Evolutionary conservation across 2,113 vertebrate genomes (phyloP).

Genomic region (Solenodon paradoxus): DNA sequence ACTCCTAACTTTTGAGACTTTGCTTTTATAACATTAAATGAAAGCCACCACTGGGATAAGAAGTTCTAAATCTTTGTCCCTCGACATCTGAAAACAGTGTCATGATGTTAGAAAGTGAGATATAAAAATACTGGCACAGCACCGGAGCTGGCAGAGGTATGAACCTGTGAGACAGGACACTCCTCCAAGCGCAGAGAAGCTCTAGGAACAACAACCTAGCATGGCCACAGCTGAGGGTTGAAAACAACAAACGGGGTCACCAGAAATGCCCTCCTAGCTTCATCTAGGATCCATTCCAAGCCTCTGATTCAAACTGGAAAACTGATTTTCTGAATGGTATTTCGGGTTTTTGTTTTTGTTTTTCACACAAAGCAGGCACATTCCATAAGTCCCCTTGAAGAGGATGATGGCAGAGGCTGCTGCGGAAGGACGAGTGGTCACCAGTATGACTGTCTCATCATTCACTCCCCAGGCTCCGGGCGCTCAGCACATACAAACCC

Average conservation of each 20-base stretch:
- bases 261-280: neutral
- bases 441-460: constrained; percentile 65
- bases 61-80: neutral
- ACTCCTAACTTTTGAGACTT: neutral
- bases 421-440: constrained; percentile 57
- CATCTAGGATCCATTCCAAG: neutral
- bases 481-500: constrained; percentile 52
- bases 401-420: constrained; percentile 53
- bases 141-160: neutral
- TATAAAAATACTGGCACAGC: neutral
- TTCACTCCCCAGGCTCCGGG: constrained; percentile 23
- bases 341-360: neutral
- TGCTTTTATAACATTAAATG: neutral
- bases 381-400: constrained; percentile 46
- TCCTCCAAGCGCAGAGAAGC: neutral
- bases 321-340: neutral
- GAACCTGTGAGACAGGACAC: neutral
- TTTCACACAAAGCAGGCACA: constrained; percentile 41
- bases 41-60: neutral
- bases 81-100: neutral
- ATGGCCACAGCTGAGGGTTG: neutral
- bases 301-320: constrained; percentile 18
- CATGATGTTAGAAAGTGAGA: neutral
- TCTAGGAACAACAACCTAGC: neutral
- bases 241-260: neutral